phyloP scores from a whole-genome alignment of 2,113 vertebrate species.

The Chlamydotis undulata region DNA sequence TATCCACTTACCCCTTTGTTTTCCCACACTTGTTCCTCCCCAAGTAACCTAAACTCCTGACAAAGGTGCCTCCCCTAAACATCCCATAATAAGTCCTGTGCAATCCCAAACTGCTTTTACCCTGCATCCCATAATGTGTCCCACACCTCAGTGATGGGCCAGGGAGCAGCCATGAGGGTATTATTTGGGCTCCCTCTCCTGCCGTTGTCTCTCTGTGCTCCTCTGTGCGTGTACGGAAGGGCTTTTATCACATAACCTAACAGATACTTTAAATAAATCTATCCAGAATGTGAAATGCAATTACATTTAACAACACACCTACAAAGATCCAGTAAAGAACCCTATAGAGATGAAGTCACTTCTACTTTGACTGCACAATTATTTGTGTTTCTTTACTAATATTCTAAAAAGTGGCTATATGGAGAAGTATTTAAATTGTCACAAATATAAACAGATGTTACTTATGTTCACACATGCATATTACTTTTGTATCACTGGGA shows the following conservation, averaged over 20 bases:
- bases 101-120: not conserved
- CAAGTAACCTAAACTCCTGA: not conserved
- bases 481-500: not conserved
- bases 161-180: not conserved
- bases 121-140: not conserved
- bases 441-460: not conserved
- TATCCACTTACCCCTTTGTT: not conserved
- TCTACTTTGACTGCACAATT: not conserved
- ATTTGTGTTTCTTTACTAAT: not conserved
- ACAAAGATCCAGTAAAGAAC: not conserved
- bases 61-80: not conserved
- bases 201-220: not conserved
- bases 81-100: not conserved
- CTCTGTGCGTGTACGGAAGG: not conserved
- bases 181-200: not conserved
- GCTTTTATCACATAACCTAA: not conserved
- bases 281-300: not conserved
- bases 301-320: not conserved
- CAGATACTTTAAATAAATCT: not conserved
- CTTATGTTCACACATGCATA: fast-evolving
- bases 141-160: not conserved
- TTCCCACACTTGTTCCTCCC: not conserved
- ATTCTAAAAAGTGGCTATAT: not conserved
- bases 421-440: not conserved
- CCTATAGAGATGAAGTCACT: not conserved